Evolutionary conservation across 1,140 invertebrate species (phyloP), one percentile per base, ranked within the genome.

Genomic region (Pseudomyrmex gracilis): DNA sequence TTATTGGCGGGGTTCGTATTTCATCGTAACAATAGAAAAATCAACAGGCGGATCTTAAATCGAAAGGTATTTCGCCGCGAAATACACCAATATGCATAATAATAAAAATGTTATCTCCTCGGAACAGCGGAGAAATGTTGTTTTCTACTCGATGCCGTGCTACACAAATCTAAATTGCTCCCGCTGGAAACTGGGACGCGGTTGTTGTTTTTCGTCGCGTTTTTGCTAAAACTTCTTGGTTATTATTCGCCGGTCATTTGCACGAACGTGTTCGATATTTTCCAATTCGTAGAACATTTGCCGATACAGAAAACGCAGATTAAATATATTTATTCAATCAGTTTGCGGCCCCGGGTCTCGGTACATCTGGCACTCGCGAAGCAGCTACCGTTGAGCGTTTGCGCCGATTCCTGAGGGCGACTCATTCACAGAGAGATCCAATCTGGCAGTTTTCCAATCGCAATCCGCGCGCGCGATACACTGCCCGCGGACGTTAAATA

Each of bases 361-460:
- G 22, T 83, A 73, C 67, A 85, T 82, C 55, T 84, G 84, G 74
- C 87, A 86, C 20, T 55, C 58, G 5, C 34, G 51, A 57, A 60
- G 66, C 85, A n/a, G 53, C 17, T 22, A 77, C 77, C 61, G 82
- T 74, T 34, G 34, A 34, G 64, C 49, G 9, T 84, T 89, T 88
- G 71, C 66, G 70, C 85, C 57, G 64, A 64, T 84, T 88, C 74
- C 84, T 86, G 74, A 47, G 57, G 67, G 82, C 20, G 74, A 85
- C 60, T 22, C 17, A 68, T 76, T 84, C 85, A 61, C 73, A 70
- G 77, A 82, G 77, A 82, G 73, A 87, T 74, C 71, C 80, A 78
- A 89, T 89, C 83, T 89, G 85, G 88, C 88, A 73, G 55, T 71
- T 68, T 66, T 83, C 87, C 88, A 89, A 89, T 89, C 82, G 73